Percentiles rank a stretch among this genome's conserved stretches.
Conservation (phyloP, 2,888 invertebrate species). For the Megalurothrips usitatus region DNA sequence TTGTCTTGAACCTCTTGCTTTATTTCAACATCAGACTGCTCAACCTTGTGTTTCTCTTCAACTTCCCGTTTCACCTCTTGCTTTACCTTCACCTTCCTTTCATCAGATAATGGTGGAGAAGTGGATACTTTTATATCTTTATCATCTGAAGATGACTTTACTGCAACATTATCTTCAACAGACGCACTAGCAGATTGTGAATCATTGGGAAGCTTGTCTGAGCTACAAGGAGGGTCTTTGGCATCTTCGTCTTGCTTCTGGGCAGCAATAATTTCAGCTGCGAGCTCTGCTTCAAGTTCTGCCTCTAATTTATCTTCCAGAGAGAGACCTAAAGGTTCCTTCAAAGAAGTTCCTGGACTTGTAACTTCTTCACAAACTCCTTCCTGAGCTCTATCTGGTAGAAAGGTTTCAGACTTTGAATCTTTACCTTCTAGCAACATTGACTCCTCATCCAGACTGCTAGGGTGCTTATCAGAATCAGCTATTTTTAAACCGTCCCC, state of each 20-base stretch:
- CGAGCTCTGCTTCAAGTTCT: neutral
- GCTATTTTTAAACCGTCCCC: no score
- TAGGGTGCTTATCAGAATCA: no score
- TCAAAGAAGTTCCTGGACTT: no score
- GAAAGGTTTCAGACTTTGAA: no score
- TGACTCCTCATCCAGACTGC: no score
- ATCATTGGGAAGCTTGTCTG: neutral
- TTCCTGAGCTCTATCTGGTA: no score
- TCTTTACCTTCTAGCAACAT: no score
- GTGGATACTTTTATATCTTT: neutral
- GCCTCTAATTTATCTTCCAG: constrained; percentile 2
- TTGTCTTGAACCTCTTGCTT: neutral
- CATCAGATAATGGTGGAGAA: neutral
- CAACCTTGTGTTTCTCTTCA: neutral
- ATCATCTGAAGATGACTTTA: neutral
- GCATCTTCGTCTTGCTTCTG: neutral
- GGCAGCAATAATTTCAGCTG: constrained; percentile 3
- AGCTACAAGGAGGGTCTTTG: neutral
- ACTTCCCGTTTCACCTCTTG: neutral
- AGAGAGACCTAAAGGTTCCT: neutral
- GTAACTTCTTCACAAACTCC: no score
- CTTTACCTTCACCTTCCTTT: neutral
- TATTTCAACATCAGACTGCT: neutral
- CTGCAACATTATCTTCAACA: neutral
- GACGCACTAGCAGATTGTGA: neutral